Evolutionary conservation across 2,888 invertebrate species (phyloP).

Genomic region (Euspilapteryx auroguttella): DNA sequence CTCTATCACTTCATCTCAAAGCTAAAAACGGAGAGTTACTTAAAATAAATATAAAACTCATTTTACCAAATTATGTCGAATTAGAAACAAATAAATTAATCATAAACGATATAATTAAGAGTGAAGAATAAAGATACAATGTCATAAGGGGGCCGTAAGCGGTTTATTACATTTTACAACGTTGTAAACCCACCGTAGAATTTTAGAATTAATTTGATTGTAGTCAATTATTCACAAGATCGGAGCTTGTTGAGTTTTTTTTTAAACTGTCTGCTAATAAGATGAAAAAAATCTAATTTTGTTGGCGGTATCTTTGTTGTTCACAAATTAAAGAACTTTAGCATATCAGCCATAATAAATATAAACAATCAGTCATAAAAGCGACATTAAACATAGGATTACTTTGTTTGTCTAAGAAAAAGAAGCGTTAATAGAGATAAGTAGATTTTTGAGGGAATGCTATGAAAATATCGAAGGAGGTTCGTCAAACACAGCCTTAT

Average conservation of each 20-base stretch:
- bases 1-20: too few species aligned
- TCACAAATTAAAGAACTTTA: conserved; percentile 59
- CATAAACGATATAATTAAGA: conserved; percentile 4
- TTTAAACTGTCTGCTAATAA: conserved; percentile 51
- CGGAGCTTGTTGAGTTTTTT: conserved; percentile 31
- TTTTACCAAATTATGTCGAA: too few species aligned
- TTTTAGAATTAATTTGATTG: conserved; percentile 61
- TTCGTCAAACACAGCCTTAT: conserved; percentile 21
- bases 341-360: conserved; percentile 47
- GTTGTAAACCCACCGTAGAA: conserved; percentile 59
- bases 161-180: conserved; percentile 57
- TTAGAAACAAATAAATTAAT: conserved; percentile 4
- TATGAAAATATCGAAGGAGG: too few species aligned
- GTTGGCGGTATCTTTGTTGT: conserved; percentile 53
- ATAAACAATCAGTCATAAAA: conserved; percentile 59
- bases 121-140: conserved; percentile 21
- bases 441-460: too few species aligned
- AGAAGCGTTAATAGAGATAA: too few species aligned
- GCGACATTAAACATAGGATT: too few species aligned
- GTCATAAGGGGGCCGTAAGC: conserved; percentile 41
- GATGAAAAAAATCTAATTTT: conserved; percentile 56
- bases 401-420: conserved; percentile 23
- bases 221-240: conserved; percentile 59
- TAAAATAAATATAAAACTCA: too few species aligned
- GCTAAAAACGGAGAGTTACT: too few species aligned